Conservation (phyloP, 2,797 vertebrate genomes). For the Limnodromus scolopaceus region DNA sequence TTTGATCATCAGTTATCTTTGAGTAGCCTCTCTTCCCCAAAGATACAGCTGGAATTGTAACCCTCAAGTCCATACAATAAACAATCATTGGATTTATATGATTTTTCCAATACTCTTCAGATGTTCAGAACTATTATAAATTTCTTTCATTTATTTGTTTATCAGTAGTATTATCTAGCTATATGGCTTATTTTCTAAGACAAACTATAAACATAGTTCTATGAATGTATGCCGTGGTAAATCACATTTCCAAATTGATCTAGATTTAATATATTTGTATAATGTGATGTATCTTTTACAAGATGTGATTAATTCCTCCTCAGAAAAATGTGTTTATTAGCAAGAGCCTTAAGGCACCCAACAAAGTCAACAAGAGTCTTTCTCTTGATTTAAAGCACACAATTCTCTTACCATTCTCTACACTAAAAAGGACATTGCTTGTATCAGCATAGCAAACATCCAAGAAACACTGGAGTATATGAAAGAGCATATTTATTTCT, state of each 20-base stretch:
- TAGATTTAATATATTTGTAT: not conserved
- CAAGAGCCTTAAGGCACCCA: not conserved
- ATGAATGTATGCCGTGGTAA: not conserved
- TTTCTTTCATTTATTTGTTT: not conserved
- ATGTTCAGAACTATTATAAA: not conserved
- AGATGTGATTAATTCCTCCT: not conserved
- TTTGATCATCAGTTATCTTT: not conserved
- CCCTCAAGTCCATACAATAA: not conserved
- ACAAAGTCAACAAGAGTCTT: not conserved
- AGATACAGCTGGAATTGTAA: not conserved
- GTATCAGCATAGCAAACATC: not conserved
- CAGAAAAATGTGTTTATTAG: slow-evolving; percentile 6
- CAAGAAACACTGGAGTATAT: not conserved
- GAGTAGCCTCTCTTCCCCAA: not conserved
- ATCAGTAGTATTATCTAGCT: not conserved
- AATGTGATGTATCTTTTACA: not conserved
- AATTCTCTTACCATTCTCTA: not conserved
- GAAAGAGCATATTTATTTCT: not conserved
- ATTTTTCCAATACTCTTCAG: not conserved
- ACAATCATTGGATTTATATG: not conserved
- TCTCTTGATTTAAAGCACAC: not conserved
- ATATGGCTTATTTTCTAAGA: not conserved
- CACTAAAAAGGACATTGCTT: not conserved
- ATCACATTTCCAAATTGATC: not conserved
- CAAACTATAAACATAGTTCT: not conserved